Conservation (phyloP, 2,888 invertebrate species). For the Aplocera efformata region DNA sequence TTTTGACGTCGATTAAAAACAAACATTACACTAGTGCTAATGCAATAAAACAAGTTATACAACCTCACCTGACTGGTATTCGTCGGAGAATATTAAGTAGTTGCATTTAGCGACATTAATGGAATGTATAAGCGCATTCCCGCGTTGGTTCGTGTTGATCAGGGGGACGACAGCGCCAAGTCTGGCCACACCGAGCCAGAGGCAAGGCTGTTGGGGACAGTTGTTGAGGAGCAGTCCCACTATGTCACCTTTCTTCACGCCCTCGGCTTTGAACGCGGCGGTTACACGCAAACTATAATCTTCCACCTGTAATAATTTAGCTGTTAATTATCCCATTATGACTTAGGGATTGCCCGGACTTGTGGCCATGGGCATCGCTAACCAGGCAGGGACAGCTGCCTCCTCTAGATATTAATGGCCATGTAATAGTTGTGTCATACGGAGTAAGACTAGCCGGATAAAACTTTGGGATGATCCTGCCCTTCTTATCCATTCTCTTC, state of each 20-base stretch:
- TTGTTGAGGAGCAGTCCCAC: constrained; percentile 95
- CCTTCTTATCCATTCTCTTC: too few relatives aligned
- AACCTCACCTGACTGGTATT: constrained; percentile 84
- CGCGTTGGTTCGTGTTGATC: constrained; percentile 95
- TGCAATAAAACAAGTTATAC: too few relatives aligned
- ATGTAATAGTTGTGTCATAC: too few relatives aligned
- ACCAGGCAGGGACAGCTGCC: too few relatives aligned
- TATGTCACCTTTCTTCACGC: constrained; percentile 91
- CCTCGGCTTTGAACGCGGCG: constrained; percentile 88
- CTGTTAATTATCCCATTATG: too few relatives aligned
- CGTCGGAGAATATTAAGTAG: constrained; percentile 90
- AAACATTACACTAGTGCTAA: too few relatives aligned
- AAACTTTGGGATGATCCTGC: too few relatives aligned
- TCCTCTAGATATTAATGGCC: too few relatives aligned
- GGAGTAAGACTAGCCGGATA: too few relatives aligned
- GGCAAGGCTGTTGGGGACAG: constrained; percentile 92
- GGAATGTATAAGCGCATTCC: constrained; percentile 92
- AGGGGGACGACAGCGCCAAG: constrained; percentile 91
- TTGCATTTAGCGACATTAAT: constrained; percentile 92
- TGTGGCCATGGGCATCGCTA: too few relatives aligned
- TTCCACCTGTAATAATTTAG: constrained; percentile 83
- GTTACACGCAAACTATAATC: constrained; percentile 92
- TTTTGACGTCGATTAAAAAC: too few relatives aligned
- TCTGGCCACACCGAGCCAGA: constrained; percentile 96
- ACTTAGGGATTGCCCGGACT: too few relatives aligned